Conservation (phyloP, 2,113 vertebrate species). For the Deroptyus accipitrinus region DNA sequence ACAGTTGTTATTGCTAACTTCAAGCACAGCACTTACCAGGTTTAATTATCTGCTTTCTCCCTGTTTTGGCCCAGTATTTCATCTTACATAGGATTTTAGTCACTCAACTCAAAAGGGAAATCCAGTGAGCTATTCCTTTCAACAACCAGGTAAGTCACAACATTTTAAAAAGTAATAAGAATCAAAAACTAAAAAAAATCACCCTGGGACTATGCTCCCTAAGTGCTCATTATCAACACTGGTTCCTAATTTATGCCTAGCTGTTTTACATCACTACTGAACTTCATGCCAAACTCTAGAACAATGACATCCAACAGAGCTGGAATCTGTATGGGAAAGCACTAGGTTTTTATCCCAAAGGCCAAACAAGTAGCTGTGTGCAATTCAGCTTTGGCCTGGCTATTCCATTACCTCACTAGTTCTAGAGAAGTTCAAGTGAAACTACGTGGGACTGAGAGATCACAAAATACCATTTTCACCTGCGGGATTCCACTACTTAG, state of each 20-base stretch:
- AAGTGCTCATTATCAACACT: conserved; percentile 6
- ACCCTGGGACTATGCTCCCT: background rate
- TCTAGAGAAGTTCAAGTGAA: conserved; percentile 14
- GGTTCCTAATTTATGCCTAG: conserved; percentile 2
- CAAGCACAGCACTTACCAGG: background rate
- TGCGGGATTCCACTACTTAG: background rate
- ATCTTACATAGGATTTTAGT: background rate
- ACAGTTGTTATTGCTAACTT: background rate
- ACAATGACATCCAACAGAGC: conserved; percentile 35
- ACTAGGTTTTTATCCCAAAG: conserved; percentile 22
- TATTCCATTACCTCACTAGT: conserved; percentile 5
- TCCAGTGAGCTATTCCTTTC: background rate
- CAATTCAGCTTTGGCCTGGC: conserved; percentile 11
- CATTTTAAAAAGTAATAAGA: background rate
- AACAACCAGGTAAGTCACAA: background rate
- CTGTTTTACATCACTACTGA: conserved; percentile 22
- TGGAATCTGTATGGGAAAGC: conserved; percentile 26
- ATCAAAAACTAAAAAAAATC: background rate
- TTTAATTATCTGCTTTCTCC: background rate
- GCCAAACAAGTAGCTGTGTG: conserved; percentile 54
- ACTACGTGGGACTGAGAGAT: background rate
- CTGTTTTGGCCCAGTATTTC: background rate
- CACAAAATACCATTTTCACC: background rate
- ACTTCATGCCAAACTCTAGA: conserved; percentile 8
- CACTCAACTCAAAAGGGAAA: background rate